These are phyloP conservation scores for Papilio protenor DNA, from an alignment of 2,888 invertebrate genomes.

Conservation along the genomic window DNA sequence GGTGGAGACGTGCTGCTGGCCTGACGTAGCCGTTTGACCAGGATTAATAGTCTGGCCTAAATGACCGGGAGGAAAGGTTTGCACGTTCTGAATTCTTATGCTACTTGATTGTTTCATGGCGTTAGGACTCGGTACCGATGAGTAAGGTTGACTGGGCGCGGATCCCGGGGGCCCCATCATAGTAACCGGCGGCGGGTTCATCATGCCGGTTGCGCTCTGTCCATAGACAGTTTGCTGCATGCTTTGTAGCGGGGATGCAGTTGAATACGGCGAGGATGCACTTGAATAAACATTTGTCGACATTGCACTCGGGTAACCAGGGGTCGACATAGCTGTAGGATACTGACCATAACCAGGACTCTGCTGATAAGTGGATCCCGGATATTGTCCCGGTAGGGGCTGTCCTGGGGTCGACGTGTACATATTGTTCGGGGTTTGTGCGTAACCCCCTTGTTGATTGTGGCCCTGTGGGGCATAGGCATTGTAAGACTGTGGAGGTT, in stretches of 20 bases:
- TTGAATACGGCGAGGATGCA: constrained; percentile 65
- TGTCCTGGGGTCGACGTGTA: constrained; percentile 73
- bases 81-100: constrained; percentile 76
- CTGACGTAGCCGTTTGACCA: constrained; percentile 51
- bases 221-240: constrained; percentile 80
- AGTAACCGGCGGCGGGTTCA: constrained; percentile 60
- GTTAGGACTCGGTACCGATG: constrained; percentile 66
- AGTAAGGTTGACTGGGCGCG: constrained; percentile 62
- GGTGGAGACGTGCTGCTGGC: constrained; percentile 56
- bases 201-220: constrained; percentile 57
- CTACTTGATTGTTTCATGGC: constrained; percentile 66
- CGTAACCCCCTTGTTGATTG: constrained; percentile 72
- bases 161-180: constrained; percentile 64
- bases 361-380: constrained; percentile 65
- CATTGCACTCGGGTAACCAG: constrained; percentile 65
- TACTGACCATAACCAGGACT: constrained; percentile 64
- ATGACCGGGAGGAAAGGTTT: constrained; percentile 73
- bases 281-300: constrained; percentile 62
- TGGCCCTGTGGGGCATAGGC: constrained; percentile 65
- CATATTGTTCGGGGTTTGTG: constrained; percentile 66
- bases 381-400: constrained; percentile 67
- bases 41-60: constrained; percentile 54
- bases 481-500: constrained; percentile 77
- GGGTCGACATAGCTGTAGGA: constrained; percentile 65
- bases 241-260: constrained; percentile 71